Base-by-base conservation (phyloP, 2,888 invertebrate species). In the Yponomeuta sedellus region DNA sequence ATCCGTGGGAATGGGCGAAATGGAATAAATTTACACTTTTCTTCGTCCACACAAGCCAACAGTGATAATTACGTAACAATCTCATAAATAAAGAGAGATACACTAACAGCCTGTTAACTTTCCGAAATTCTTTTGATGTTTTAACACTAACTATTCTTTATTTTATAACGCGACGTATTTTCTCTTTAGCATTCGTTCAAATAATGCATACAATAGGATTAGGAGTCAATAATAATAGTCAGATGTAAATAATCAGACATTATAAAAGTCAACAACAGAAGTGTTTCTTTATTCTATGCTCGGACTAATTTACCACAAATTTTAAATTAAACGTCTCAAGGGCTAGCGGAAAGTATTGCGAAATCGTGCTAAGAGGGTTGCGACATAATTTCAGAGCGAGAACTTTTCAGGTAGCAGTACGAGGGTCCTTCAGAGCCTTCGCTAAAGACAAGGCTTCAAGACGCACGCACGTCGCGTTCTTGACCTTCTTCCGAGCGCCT, bases 331-430 rank as follows among this genome's bases (percentile, higher is more conserved):
- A 62, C 34, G 10, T 16, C 62, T 12, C 28, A 16, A 34, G 39
- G 28, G n/a, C 62, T 10, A 25, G 39, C 0, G 12, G 62, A 5
- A 62, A 28, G 62, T 64, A 64, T 64, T 56, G 64, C 25, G 25
- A 58, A 64, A 57, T n/a, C n/a, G 64, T 57, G 64, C 56, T 64
- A 64, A 64, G 64, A 57, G 57, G 64, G 57, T 57, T 57, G 58
- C 28, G 64, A 34, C 57, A 34, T 58, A 25, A 64, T 58, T 64
- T 64, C 28, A 25, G 58, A 12, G 16, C 25, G 34, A 34, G 25
- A 28, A 57, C 39, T 16, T 25, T 34, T 57, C 56, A 64, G 64
- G 64, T 64, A 25, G 44, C 20, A 22, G 10, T 25, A 10, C 39
- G 64, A n/a, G 57, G 39, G 57, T 58, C 20, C 57, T 64, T 6